Conservation (phyloP, 2,113 vertebrate species). For the Setophaga petechia region DNA sequence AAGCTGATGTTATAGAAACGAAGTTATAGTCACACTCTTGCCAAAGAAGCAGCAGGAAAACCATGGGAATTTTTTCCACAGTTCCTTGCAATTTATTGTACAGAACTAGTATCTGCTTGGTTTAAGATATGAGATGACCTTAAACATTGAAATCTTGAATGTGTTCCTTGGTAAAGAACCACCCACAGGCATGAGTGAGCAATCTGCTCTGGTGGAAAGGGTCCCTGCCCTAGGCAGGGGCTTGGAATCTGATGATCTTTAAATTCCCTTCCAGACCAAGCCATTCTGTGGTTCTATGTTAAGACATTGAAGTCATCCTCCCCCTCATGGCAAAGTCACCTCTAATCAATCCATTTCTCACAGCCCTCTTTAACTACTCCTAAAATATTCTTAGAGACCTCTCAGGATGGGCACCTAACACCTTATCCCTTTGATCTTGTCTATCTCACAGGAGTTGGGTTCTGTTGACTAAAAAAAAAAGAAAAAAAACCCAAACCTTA, state of each 20-base stretch:
- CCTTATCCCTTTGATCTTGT: background rate
- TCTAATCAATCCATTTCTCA: background rate
- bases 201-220: background rate
- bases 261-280: background rate
- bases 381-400: background rate
- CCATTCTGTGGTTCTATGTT: background rate
- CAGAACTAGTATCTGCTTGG: background rate
- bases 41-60: background rate
- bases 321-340: background rate
- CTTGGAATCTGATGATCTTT: background rate
- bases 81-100: background rate
- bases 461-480: background rate
- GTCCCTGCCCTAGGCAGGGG: background rate
- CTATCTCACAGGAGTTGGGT: background rate
- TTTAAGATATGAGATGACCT: background rate
- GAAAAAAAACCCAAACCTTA: background rate
- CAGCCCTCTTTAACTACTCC: background rate
- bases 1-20: background rate
- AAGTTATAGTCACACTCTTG: background rate
- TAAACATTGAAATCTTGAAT: background rate
- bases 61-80: fast-evolving
- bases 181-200: background rate
- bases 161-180: background rate
- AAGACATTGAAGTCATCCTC: background rate
- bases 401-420: background rate